Evolutionary conservation across 1,140 invertebrate genomes (phyloP).

Genomic region (Macrosteles quadrilineatus): DNA sequence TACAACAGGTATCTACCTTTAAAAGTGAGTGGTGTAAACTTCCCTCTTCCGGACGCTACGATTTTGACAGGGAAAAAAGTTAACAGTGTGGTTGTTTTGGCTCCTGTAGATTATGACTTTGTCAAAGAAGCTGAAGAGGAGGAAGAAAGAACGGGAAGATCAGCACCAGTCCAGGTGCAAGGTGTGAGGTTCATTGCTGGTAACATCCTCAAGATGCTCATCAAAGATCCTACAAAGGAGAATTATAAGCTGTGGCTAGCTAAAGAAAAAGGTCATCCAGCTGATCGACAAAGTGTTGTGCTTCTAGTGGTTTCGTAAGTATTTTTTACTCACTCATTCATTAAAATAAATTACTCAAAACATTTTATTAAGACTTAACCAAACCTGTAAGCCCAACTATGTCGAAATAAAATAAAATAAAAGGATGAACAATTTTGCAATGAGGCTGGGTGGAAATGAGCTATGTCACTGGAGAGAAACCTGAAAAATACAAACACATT

Average conservation of each 20-base stretch:
- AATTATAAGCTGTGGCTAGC: constrained; percentile 71
- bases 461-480: no score
- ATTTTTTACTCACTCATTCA: constrained; percentile 4
- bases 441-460: no score
- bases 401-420: no score
- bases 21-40: constrained; percentile 78
- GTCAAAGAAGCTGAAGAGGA: constrained; percentile 48
- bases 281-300: constrained; percentile 74
- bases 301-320: constrained; percentile 76
- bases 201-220: constrained; percentile 69
- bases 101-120: constrained; percentile 70
- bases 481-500: no score
- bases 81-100: constrained; percentile 78
- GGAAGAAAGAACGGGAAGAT: constrained; percentile 46
- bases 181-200: constrained; percentile 59
- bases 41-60: constrained; percentile 74
- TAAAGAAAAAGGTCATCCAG: constrained; percentile 67
- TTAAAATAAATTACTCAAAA: no score
- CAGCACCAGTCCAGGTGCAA: constrained; percentile 48
- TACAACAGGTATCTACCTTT: constrained; percentile 78
- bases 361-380: no score
- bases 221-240: constrained; percentile 70
- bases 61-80: constrained; percentile 71
- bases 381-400: no score
- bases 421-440: no score